phyloP scores from a whole-genome alignment of 2,797 vertebrate genomes.

The Coracias cyanogaster region DNA sequence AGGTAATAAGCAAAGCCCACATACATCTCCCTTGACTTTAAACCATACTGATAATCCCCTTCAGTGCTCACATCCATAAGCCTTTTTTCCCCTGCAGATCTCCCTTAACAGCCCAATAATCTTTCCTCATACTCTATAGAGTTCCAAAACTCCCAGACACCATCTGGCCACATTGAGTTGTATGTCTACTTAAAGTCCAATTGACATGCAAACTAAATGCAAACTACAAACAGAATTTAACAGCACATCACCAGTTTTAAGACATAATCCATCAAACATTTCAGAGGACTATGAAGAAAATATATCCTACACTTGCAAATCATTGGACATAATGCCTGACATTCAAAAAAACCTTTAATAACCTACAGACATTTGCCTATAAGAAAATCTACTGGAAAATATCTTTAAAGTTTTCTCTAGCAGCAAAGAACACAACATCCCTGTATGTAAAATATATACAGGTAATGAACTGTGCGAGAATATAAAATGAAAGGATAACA shows the following conservation, averaged over 20 bases:
- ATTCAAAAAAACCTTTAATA: slow-evolving; percentile 16
- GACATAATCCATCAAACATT: slow-evolving; percentile 71
- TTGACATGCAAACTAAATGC: slow-evolving; percentile 79
- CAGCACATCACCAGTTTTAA: slow-evolving; percentile 73
- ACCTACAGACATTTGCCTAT: background rate
- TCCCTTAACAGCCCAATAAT: slow-evolving; percentile 68
- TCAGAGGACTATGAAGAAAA: slow-evolving; percentile 52
- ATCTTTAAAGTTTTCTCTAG: background rate
- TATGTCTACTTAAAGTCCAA: slow-evolving; percentile 71
- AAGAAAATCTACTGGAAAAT: slow-evolving; percentile 18
- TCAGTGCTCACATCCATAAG: slow-evolving; percentile 14
- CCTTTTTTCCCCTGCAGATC: slow-evolving; percentile 53
- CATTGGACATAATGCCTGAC: slow-evolving; percentile 43
- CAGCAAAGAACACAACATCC: background rate
- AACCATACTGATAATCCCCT: background rate
- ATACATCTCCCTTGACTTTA: slow-evolving; percentile 6
- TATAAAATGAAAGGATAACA: slow-evolving; percentile 9
- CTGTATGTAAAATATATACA: background rate
- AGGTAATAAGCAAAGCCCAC: slow-evolving; percentile 24
- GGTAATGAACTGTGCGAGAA: background rate
- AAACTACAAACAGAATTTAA: slow-evolving; percentile 75
- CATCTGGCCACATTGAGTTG: slow-evolving; percentile 74
- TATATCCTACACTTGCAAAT: slow-evolving; percentile 55
- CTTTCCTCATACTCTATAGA: slow-evolving; percentile 59
- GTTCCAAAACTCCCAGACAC: slow-evolving; percentile 74